Conservation (phyloP, 2,888 invertebrate genomes). For the Leucophora obtusa region DNA sequence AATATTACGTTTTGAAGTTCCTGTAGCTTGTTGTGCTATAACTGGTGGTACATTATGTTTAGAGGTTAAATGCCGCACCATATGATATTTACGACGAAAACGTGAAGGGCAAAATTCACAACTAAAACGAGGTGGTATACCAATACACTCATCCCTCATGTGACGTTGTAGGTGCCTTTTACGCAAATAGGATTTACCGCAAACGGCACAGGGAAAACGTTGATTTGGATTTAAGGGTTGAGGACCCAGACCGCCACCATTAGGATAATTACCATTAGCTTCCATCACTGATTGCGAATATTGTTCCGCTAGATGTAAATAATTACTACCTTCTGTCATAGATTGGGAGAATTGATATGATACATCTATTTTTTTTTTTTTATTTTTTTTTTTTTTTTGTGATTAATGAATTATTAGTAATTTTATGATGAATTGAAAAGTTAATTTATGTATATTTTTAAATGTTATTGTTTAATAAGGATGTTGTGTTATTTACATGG, state of each 20-base stretch:
- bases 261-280: constrained; percentile 10
- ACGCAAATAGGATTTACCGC: constrained; percentile 81
- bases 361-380: constrained; percentile 32
- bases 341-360: constrained; percentile 38
- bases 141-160: constrained; percentile 80
- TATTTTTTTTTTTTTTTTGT: constrained; percentile 12
- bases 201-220: constrained; percentile 80
- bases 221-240: constrained; percentile 68
- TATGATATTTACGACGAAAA: constrained; percentile 80
- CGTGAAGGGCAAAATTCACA: constrained; percentile 80
- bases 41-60: constrained; percentile 77
- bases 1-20: constrained; percentile 66
- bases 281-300: constrained; percentile 41
- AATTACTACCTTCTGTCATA: constrained; percentile 34
- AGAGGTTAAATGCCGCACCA: constrained; percentile 79
- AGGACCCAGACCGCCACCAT: constrained; percentile 27
- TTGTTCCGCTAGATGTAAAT: neutral
- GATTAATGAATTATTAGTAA: neutral
- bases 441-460: constrained; percentile 36
- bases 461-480: neutral
- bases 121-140: constrained; percentile 80
- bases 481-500: constrained; percentile 3
- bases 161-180: constrained; percentile 83
- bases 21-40: constrained; percentile 72
- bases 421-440: neutral